Percentiles rank a stretch among this genome's conserved stretches.
Evolutionary conservation across 2,797 vertebrate species (phyloP).

Genomic region (Xenopus petersii): DNA sequence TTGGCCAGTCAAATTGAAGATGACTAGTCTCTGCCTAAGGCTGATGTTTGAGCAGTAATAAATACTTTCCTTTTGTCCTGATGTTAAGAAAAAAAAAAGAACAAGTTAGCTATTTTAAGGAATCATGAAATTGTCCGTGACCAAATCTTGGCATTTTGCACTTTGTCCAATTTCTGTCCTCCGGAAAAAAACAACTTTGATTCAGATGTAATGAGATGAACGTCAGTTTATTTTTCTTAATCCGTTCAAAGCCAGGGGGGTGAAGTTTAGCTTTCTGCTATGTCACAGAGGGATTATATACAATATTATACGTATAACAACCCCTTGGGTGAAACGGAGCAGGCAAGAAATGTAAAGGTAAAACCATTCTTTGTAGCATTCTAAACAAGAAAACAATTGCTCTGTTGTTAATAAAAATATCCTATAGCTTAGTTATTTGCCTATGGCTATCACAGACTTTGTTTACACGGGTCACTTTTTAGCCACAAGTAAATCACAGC

Average conservation of each 20-base stretch:
- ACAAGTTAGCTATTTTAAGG: conserved; percentile 60
- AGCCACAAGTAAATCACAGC: too few species aligned
- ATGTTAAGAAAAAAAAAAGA: conserved; percentile 56
- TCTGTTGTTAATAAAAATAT: too few species aligned
- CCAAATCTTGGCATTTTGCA: conserved; percentile 48
- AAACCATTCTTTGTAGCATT: neutral
- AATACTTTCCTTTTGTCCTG: conserved; percentile 71
- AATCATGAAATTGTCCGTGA: conserved; percentile 62
- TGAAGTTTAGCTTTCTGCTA: neutral
- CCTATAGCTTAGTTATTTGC: too few species aligned
- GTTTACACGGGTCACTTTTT: too few species aligned
- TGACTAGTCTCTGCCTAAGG: conserved; percentile 67
- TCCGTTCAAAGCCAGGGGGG: neutral
- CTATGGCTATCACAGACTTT: too few species aligned
- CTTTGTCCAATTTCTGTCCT: conserved; percentile 31
- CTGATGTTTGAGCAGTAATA: conserved; percentile 65
- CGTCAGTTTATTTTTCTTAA: conserved; percentile 28
- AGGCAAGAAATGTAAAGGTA: neutral
- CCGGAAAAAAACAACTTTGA: conserved; percentile 4
- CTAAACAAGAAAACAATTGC: neutral
- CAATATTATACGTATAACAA: conserved; percentile 13
- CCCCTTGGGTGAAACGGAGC: neutral
- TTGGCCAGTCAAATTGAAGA: conserved; percentile 63
- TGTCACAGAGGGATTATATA: conserved; percentile 6
- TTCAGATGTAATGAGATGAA: conserved; percentile 17